Conservation (phyloP, 2,113 vertebrate species). For the Xenotilapia longispinis region DNA sequence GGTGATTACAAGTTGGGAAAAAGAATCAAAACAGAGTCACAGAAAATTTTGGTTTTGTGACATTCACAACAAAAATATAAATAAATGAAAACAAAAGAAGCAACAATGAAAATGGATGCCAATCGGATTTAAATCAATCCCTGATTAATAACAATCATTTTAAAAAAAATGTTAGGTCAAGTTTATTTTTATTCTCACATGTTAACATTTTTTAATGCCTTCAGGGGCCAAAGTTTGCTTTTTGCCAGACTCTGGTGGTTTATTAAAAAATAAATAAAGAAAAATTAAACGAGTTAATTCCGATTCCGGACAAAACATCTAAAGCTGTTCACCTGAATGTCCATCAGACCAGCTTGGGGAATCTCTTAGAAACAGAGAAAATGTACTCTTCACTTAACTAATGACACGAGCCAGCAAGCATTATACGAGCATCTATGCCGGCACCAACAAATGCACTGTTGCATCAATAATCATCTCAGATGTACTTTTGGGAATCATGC, state of each 20-base stretch:
- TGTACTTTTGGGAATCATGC: background rate
- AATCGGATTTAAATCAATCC: background rate
- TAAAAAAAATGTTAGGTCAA: background rate
- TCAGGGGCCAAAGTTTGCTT: background rate
- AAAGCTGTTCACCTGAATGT: background rate
- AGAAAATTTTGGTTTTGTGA: background rate
- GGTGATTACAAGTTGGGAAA: background rate
- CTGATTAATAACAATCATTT: background rate
- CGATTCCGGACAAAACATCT: background rate
- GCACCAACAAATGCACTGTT: background rate
- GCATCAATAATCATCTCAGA: background rate
- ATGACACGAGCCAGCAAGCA: background rate
- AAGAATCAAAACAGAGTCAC: background rate
- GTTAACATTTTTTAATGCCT: background rate
- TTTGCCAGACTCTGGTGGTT: background rate
- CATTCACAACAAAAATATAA: background rate
- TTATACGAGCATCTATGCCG: background rate
- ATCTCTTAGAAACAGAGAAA: background rate
- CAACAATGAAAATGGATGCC: background rate
- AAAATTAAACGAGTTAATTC: background rate
- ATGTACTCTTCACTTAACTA: background rate
- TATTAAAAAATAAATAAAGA: background rate
- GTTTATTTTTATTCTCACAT: background rate
- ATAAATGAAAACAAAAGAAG: background rate
- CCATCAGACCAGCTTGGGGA: background rate